Conservation (phyloP, 2,888 invertebrate species). For the Aromia moschata region DNA sequence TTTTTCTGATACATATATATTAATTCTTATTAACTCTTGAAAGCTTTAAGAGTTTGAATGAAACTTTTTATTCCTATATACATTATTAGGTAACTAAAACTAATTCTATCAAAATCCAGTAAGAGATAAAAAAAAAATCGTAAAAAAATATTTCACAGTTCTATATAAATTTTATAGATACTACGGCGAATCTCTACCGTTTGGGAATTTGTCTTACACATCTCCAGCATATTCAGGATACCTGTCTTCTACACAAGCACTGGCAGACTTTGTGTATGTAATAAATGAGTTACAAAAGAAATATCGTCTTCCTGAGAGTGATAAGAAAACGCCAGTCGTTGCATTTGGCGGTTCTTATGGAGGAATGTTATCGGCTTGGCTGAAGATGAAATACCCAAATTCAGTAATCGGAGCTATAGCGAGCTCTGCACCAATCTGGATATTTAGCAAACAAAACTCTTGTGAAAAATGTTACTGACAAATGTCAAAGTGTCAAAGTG, state of each 20-base stretch:
- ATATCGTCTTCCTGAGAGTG: conserved; percentile 39
- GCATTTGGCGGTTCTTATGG: conserved; percentile 92
- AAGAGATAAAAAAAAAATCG: too few relatives aligned
- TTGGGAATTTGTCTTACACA: conserved; percentile 78
- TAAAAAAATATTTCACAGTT: too few relatives aligned
- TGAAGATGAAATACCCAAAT: conserved; percentile 95
- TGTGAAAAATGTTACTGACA: conserved; percentile 80
- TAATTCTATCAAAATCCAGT: too few relatives aligned
- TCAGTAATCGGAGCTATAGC: conserved; percentile 88
- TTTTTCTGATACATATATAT: too few relatives aligned
- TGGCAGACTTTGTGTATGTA: conserved; percentile 91
- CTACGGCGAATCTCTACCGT: conserved; percentile 91
- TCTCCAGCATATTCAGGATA: conserved; percentile 79
- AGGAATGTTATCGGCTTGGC: conserved; percentile 96
- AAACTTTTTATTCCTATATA: too few relatives aligned
- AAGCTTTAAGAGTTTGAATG: too few relatives aligned
- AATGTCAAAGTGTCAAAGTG: too few relatives aligned
- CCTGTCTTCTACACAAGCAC: conserved; percentile 88
- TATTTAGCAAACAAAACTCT: conserved; percentile 81
- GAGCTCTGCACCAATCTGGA: conserved; percentile 90
- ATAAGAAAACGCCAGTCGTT: conserved; percentile 77
- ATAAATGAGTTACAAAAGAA: conserved; percentile 69
- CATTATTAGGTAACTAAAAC: too few relatives aligned
- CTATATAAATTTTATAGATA: too few relatives aligned
- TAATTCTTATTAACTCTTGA: too few relatives aligned